A percentile compares a stretch with the other conserved stretches of the same genome.
phyloP scores from a whole-genome alignment of 1,140 invertebrate genomes.

The Nephila pilipes region DNA sequence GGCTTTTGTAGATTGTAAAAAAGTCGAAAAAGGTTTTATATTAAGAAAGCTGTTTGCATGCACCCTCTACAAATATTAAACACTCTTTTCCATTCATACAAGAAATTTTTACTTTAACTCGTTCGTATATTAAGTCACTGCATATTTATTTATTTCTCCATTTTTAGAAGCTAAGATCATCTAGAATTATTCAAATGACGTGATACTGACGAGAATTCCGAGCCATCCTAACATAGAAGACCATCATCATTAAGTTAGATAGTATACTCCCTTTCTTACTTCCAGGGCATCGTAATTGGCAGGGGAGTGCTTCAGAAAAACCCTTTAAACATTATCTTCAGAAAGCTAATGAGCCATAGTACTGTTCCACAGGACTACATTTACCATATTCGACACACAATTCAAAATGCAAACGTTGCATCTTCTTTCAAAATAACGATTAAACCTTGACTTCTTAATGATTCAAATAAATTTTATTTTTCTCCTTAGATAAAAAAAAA shows the following conservation, averaged over 20 bases:
- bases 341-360: background rate
- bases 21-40: background rate
- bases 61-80: too few relatives aligned
- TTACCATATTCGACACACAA: background rate
- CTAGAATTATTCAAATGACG: conserved; percentile 26
- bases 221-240: background rate
- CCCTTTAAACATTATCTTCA: background rate
- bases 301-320: conserved; percentile 16
- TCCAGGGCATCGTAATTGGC: conserved; percentile 2
- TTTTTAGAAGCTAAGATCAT: background rate
- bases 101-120: background rate
- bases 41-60: background rate
- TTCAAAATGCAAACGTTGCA: background rate
- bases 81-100: too few relatives aligned
- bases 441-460: background rate
- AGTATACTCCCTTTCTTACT: conserved; percentile 11
- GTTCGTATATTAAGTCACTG: background rate
- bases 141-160: background rate
- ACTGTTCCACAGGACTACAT: background rate
- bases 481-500: background rate
- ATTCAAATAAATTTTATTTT: background rate
- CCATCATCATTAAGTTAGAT: conserved; percentile 36
- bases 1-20: too few relatives aligned
- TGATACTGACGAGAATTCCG: background rate
- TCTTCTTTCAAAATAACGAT: background rate